Conservation (phyloP, 2,888 invertebrate genomes). For the Machimus atricapillus region DNA sequence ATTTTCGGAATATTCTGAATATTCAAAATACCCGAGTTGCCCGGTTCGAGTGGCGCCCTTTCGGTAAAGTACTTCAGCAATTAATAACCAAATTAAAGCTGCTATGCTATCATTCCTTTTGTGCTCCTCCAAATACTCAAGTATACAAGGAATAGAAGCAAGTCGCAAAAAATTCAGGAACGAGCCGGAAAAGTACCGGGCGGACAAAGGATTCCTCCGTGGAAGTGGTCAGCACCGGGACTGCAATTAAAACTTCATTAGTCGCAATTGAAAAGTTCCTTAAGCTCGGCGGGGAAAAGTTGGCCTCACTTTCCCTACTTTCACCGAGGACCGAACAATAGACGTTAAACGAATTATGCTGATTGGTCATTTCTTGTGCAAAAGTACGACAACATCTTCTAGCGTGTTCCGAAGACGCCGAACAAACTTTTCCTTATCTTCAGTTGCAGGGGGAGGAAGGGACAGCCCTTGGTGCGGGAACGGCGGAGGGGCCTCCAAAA, state of each 20-base stretch:
- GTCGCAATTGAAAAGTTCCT: constrained; percentile 44
- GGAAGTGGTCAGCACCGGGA: constrained; percentile 7
- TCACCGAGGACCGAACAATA: constrained; percentile 25
- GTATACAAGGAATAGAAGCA: not conserved
- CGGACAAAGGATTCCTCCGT: not conserved
- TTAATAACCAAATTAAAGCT: not conserved
- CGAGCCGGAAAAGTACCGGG: not conserved
- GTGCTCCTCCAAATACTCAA: not conserved
- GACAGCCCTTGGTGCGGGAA: not conserved
- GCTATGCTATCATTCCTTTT: not conserved
- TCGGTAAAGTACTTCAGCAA: not conserved
- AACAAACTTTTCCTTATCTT: constrained; percentile 31
- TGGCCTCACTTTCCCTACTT: not conserved
- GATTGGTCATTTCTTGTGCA: constrained; percentile 41
- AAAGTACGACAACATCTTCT: constrained; percentile 22
- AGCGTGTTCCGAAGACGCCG: not conserved
- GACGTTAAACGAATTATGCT: constrained; percentile 38
- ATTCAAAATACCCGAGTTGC: not conserved
- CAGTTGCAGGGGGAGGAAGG: not conserved
- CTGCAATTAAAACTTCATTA: constrained; percentile 45
- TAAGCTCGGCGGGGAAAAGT: not conserved
- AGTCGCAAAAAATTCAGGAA: not conserved
- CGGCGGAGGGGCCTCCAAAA: not conserved
- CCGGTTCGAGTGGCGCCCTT: not conserved
- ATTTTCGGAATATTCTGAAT: not conserved